Conservation (phyloP, 2,888 invertebrate species). For the Sphaerophoria rueppellii region DNA sequence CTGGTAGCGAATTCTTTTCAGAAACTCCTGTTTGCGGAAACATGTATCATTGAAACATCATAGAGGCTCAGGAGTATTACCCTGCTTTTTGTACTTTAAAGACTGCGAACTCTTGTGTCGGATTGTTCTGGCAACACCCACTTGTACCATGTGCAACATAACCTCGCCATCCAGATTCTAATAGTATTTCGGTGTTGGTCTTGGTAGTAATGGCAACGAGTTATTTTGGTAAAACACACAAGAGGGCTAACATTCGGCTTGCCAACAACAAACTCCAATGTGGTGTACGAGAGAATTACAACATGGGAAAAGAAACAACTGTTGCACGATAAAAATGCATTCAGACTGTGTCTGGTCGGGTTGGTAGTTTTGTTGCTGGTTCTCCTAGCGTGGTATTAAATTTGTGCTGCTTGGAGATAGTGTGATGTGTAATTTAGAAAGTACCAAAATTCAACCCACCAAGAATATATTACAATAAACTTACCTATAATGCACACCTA, state of each 20-base stretch:
- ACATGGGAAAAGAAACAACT: conserved; percentile 73
- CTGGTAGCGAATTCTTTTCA: too few species aligned
- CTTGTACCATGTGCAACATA: conserved; percentile 39
- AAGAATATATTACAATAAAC: background rate
- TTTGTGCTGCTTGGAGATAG: conserved; percentile 32
- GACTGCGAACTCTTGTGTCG: background rate
- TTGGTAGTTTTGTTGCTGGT: background rate
- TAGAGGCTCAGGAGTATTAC: too few species aligned
- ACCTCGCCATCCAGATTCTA: conserved; percentile 15
- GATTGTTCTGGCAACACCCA: conserved; percentile 20
- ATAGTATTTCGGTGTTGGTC: background rate
- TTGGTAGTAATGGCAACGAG: conserved; percentile 13
- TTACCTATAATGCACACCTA: background rate
- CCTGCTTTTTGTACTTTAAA: background rate
- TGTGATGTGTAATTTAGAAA: conserved; percentile 67
- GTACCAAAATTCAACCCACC: conserved; percentile 34
- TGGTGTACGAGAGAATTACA: conserved; percentile 53
- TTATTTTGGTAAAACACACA: conserved; percentile 25
- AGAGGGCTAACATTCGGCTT: conserved; percentile 34
- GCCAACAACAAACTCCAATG: conserved; percentile 17
- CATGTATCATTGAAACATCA: too few species aligned
- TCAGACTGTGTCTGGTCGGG: conserved; percentile 57
- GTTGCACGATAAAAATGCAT: conserved; percentile 74
- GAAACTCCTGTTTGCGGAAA: too few species aligned
- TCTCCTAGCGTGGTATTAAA: conserved; percentile 42